Conservation (phyloP, 2,888 invertebrate species). For the Lasioglossum malachurum region DNA sequence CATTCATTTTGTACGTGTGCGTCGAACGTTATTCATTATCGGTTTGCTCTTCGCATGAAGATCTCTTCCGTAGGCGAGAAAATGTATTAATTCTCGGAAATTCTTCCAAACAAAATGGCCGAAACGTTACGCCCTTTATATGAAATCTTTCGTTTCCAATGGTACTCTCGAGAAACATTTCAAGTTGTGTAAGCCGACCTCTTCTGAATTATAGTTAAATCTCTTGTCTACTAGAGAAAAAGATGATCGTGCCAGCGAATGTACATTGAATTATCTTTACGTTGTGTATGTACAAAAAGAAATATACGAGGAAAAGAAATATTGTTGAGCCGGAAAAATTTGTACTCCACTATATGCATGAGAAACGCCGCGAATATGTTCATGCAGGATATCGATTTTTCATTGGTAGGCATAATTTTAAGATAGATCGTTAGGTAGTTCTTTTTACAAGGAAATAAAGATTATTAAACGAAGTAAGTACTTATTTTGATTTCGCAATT, state of each 20-base stretch:
- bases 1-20: slow-evolving; percentile 4
- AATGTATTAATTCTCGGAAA: neutral
- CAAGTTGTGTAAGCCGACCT: neutral
- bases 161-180: neutral
- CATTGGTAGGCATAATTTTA: slow-evolving; percentile 59
- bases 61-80: neutral
- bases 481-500: neutral
- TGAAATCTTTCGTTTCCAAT: neutral
- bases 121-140: neutral
- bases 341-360: slow-evolving; percentile 70
- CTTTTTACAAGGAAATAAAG: slow-evolving; percentile 68
- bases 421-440: slow-evolving; percentile 54
- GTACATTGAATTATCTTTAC: slow-evolving; percentile 53
- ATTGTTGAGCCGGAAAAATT: slow-evolving; percentile 64
- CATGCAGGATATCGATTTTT: slow-evolving; percentile 52
- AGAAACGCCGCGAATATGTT: slow-evolving; percentile 51
- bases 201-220: slow-evolving; percentile 18
- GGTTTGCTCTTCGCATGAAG: neutral
- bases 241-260: slow-evolving; percentile 56
- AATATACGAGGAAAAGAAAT: neutral
- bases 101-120: neutral
- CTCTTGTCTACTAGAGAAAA: slow-evolving; percentile 58
- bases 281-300: slow-evolving; percentile 35
- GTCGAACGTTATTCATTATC: neutral
- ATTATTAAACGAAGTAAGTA: slow-evolving; percentile 42